These are phyloP conservation scores for Diarsia dahlii DNA, from an alignment of 2,888 invertebrate genomes.

Conservation along the genomic window DNA sequence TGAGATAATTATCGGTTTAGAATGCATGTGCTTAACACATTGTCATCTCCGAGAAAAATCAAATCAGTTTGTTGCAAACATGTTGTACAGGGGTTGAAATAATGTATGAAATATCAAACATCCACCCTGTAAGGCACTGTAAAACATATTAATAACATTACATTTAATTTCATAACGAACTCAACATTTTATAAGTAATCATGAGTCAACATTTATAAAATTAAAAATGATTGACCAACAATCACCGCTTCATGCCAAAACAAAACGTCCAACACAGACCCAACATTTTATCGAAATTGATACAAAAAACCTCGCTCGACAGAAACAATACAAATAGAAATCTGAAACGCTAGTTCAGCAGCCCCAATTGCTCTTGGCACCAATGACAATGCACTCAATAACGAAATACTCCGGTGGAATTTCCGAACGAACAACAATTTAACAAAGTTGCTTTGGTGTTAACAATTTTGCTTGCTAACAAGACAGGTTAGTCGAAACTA, in stretches of 20 bases:
- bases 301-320: constrained; percentile 16
- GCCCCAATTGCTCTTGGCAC: constrained; percentile 53
- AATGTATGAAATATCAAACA: too few species aligned
- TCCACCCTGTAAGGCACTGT: too few species aligned
- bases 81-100: too few species aligned
- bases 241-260: neutral
- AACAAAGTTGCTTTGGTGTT: constrained; percentile 15
- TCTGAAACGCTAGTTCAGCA: constrained; percentile 33
- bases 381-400: constrained; percentile 58
- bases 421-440: constrained; percentile 45
- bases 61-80: too few species aligned
- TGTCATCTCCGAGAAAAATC: neutral
- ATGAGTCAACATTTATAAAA: neutral
- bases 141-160: too few species aligned
- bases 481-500: constrained; percentile 4
- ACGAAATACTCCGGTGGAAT: constrained; percentile 38
- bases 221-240: neutral
- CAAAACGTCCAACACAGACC: neutral
- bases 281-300: neutral
- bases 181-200: too few species aligned
- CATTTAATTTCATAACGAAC: too few species aligned
- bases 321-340: constrained; percentile 46
- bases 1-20: neutral
- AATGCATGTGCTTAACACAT: neutral
- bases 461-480: constrained; percentile 14